These are phyloP conservation scores for Heteractis magnifica DNA, from an alignment of 92 coral and sea anemone genomes.

Conservation along the genomic window DNA sequence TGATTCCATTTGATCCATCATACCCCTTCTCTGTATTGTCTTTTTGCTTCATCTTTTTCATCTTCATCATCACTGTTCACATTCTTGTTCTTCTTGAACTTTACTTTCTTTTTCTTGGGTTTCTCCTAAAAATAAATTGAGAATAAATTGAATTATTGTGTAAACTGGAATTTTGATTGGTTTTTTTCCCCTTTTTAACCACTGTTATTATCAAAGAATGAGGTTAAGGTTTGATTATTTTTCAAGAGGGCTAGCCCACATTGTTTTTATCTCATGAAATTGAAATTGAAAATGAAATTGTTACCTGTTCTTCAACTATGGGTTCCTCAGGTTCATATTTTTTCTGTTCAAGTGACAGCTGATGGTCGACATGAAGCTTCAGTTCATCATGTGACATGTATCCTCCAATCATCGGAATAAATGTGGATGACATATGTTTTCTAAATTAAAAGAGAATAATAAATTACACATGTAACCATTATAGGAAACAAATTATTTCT, in stretches of 20 bases:
- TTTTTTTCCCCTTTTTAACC: too few relatives aligned
- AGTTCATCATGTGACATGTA: conserved; percentile 62
- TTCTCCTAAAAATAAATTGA: conserved; percentile 12
- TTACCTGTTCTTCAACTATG: conserved; percentile 31
- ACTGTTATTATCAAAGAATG: too few relatives aligned
- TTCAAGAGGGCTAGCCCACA: too few relatives aligned
- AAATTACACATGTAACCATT: too few relatives aligned
- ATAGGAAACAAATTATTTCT: too few relatives aligned
- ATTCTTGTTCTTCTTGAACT: conserved; percentile 23
- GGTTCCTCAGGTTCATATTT: conserved; percentile 47
- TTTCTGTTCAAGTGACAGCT: conserved; percentile 47
- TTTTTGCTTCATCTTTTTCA: conserved; percentile 19
- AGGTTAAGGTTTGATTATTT: too few relatives aligned
- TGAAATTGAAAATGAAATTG: neutral
- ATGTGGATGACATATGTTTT: conserved; percentile 53
- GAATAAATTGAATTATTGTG: too few relatives aligned
- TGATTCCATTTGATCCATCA: neutral
- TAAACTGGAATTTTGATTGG: too few relatives aligned
- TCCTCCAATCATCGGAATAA: conserved; percentile 48
- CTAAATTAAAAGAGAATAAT: neutral
- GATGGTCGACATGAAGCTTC: conserved; percentile 42
- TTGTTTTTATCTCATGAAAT: too few relatives aligned
- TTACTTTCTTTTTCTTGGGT: conserved; percentile 25
- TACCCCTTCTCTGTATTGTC: conserved; percentile 38
- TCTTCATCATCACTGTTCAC: conserved; percentile 22